Evolutionary conservation across 1,140 invertebrate genomes (phyloP).

Genomic region (Drosophila mojavensis): DNA sequence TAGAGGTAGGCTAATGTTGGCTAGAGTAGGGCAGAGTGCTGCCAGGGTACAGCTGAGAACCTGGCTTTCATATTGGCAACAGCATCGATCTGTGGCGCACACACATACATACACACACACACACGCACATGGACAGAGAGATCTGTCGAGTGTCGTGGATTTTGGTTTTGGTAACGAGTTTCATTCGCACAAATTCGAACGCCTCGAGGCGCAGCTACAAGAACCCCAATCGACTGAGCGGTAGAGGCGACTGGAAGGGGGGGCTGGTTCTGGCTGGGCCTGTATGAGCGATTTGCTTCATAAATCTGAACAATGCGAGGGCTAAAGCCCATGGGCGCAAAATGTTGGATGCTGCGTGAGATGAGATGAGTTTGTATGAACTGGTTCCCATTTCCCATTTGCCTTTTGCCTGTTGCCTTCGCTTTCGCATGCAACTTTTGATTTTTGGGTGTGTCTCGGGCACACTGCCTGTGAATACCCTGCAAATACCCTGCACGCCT

Average conservation of each 20-base stretch:
- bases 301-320: slow-evolving; percentile 73
- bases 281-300: slow-evolving; percentile 65
- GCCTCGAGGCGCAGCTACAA: slow-evolving; percentile 33
- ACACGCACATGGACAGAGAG: not conserved
- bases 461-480: not conserved
- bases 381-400: not conserved
- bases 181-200: slow-evolving; percentile 71
- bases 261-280: not conserved
- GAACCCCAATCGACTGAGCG: not conserved
- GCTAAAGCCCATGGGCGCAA: slow-evolving; percentile 57
- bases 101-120: not conserved
- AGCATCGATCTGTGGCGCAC: slow-evolving; percentile 33
- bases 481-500: not conserved
- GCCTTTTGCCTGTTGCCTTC: slow-evolving; percentile 3
- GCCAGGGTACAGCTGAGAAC: not conserved
- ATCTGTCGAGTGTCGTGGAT: slow-evolving; percentile 15
- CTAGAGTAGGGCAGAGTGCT: not conserved
- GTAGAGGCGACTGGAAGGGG: too few relatives aligned
- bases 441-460: slow-evolving; percentile 32
- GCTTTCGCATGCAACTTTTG: slow-evolving; percentile 26
- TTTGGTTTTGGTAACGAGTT: slow-evolving; percentile 65
- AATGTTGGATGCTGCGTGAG: slow-evolving; percentile 54
- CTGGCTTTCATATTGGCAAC: slow-evolving; percentile 44
- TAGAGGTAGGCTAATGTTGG: not conserved
- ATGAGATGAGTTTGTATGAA: slow-evolving; percentile 50